Evolutionary conservation across 1,140 invertebrate species (phyloP), one percentile per base, ranked within the genome.

Genomic region (Aricia agestis): DNA sequence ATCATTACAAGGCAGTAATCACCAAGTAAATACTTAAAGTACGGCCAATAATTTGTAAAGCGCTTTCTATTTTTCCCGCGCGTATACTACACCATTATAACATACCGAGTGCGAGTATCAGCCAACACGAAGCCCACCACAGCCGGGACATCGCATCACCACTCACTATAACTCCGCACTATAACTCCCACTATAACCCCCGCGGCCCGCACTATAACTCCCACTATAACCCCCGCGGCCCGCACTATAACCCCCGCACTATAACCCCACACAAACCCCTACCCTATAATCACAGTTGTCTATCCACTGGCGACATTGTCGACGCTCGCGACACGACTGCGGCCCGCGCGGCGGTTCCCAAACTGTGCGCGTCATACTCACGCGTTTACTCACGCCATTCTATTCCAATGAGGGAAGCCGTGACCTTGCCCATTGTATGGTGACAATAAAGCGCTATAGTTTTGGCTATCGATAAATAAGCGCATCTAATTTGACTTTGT

Each of bases 361-460:
- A 84, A 82, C 70, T 81, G 76, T 78, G 73, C 71, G 69, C 70
- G 72, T 57, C 41, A 68, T 41, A 58, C 68, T 59, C 58, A 69
- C 31, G 68, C 17, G 17, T 5, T 63, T 25, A 63, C 58, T 69
- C 18, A 42, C 65, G 19, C 36, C 68, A 69, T 25, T 17, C 6
- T 19, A 42, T 69, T 69, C 31, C 18, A 19, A 63, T 63, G 68
- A 61, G 42, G 67, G 9, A 17, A 17, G 67, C 19, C 63, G 25
- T 36, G 25, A 41, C n/a, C 36, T 67, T 45, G 17, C n/a, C 36
- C 66, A 32, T 36, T 42, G 32, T 19, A 9, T 42, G 36, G 18
- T 18, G 13, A 19, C 42, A 45, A 36, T 36, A 36, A 36, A 36
- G 6, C 5, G 36, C 5, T 36, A 52, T 52, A 52, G 11, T 52